A percentile compares a stretch with the other conserved stretches of the same genome.
Evolutionary conservation across 2,888 invertebrate genomes (phyloP).

Genomic region (Cephus sareptanus): DNA sequence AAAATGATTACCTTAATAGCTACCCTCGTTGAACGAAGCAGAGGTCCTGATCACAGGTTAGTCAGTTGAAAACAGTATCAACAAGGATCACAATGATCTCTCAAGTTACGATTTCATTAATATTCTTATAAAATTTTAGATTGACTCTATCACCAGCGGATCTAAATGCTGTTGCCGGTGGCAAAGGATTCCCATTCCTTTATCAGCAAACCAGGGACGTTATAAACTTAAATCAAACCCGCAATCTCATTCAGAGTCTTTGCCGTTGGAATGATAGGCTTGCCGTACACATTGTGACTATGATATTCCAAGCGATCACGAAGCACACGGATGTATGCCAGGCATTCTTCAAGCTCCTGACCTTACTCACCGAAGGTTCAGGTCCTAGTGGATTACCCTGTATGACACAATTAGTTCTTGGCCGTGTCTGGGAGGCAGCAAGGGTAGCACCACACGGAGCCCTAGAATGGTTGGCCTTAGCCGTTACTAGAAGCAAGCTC

Average conservation of each 20-base stretch:
- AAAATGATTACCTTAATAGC: conserved; percentile 95
- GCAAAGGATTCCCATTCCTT: conserved; percentile 93
- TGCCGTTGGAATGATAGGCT: conserved; percentile 92
- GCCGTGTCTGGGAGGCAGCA: conserved; percentile 90
- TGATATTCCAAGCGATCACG: conserved; percentile 91
- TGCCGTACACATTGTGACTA: conserved; percentile 88
- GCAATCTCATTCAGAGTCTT: conserved; percentile 90
- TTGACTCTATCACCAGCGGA: conserved; percentile 83
- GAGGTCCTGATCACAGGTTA: conserved; percentile 75
- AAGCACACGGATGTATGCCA: conserved; percentile 92
- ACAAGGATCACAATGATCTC: not conserved
- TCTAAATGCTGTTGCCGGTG: conserved; percentile 84
- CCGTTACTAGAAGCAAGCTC: conserved; percentile 85
- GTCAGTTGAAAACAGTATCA: not conserved
- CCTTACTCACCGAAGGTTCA: conserved; percentile 86
- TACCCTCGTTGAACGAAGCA: conserved; percentile 87
- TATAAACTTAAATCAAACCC: conserved; percentile 90
- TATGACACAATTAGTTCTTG: conserved; percentile 89
- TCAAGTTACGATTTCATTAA: not conserved
- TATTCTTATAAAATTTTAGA: conserved; percentile 57
- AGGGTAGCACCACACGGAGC: conserved; percentile 93
- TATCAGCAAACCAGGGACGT: conserved; percentile 95
- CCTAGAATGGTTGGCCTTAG: conserved; percentile 87
- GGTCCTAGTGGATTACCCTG: conserved; percentile 86
- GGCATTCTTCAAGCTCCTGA: conserved; percentile 92